Percentiles rank a stretch among this genome's conserved stretches.
Conservation (phyloP, 2,888 invertebrate species). For the Luperina nickerlii region DNA sequence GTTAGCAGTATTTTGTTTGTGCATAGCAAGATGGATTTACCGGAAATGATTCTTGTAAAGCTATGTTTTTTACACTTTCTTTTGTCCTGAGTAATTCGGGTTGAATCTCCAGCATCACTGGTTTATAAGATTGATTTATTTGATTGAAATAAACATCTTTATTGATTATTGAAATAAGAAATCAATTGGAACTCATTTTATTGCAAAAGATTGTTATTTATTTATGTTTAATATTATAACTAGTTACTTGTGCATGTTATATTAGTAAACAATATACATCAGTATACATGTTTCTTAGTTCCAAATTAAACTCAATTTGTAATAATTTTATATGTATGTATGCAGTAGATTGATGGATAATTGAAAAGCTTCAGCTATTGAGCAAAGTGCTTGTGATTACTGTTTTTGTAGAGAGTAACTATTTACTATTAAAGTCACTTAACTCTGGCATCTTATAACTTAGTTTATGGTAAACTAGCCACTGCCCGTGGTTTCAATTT, state of each 20-base stretch:
- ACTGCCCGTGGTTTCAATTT: too few relatives aligned
- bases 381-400: neutral
- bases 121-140: neutral
- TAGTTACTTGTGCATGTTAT: neutral
- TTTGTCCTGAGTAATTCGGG: constrained; percentile 1
- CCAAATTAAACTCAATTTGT: neutral
- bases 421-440: neutral
- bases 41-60: neutral
- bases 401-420: neutral
- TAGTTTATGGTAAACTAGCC: neutral
- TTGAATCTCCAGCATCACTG: neutral
- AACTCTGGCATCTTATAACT: neutral
- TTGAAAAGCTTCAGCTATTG: neutral
- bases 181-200: neutral
- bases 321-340: neutral
- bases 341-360: neutral
- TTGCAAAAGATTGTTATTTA: neutral
- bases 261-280: too few relatives aligned
- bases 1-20: constrained; percentile 1
- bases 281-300: neutral
- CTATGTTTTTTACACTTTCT: neutral
- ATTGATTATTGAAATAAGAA: neutral
- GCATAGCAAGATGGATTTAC: constrained; percentile 9
- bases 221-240: neutral
- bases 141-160: neutral